Conservation (phyloP, 2,888 invertebrate species). For the Drosophila mercatorum region DNA sequence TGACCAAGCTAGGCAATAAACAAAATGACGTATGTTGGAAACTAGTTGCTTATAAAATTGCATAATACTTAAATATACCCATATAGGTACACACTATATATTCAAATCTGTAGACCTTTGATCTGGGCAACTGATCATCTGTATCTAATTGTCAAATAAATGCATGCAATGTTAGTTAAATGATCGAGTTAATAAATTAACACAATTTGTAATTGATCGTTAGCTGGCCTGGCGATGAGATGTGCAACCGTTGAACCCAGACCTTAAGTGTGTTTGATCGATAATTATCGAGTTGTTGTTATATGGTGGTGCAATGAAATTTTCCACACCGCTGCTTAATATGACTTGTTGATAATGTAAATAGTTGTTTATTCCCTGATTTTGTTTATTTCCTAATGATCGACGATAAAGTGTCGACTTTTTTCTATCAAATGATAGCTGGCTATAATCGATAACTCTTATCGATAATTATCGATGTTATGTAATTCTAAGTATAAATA, state of each 20-base stretch:
- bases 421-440: not conserved
- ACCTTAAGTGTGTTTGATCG: constrained; percentile 9
- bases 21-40: constrained; percentile 14
- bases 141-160: constrained; percentile 4
- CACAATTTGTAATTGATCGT: constrained; percentile 28
- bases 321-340: not conserved
- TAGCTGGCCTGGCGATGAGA: constrained; percentile 11
- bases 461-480: constrained; percentile 1
- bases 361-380: not conserved
- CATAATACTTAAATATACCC: constrained; percentile 11
- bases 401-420: too few species aligned
- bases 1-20: constrained; percentile 26
- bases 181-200: constrained; percentile 16
- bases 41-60: constrained; percentile 21
- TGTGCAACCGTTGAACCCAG: constrained; percentile 12
- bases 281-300: not conserved
- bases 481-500: not conserved
- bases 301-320: not conserved
- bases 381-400: not conserved
- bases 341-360: not conserved
- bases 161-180: constrained; percentile 15
- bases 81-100: not conserved
- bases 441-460: too few species aligned
- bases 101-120: constrained; percentile 4
- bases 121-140: constrained; percentile 1